Base-by-base conservation (phyloP, 2,888 invertebrate genomes). In the Melanchra persicariae region DNA sequence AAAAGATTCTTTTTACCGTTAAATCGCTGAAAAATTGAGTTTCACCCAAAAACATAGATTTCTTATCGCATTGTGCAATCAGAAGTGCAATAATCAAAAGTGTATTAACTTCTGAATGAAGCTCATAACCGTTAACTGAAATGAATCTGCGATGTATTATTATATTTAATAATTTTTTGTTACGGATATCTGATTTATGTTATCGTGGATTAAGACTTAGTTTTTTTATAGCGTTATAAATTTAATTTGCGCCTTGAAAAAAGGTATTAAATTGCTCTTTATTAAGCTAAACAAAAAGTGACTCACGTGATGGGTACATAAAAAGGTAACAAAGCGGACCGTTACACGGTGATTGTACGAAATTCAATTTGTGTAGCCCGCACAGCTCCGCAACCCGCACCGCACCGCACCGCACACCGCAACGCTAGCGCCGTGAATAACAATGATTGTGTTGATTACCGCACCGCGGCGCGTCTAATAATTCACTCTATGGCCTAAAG, bases 391-490 rank as follows among this genome's bases (percentile, higher is more conserved):
- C 70, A 45, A 5, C 15, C 63, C 19, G 24, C 60, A 45, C 63
- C 15, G 30, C 60, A 0, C 43, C 59, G 58, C 30, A 45, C 71
- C 57, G 57, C 62, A 26, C 54, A 57, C 85, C 89, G 90, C n/a
- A 92, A 91, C 90, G 92, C 90, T 86, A 88, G 87, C 89, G 88
- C 88, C 85, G 87, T 88, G 92, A 90, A 92, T 93, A 95, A 95
- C 93, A 95, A 95, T 95, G 94, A 95, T 95, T 94, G 86, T 89
- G 90, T 91, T 90, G 95, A 95, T 95, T 94, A 94, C 94, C 90
- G 91, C 90, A 89, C 89, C 87, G 90, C 90, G 90, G 89, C 91
- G 90, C 90, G 90, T 92, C 93, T 95, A 95, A 95, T 96, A 95
- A 95, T 95, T 96, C 95, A 95, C 94, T 95, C 91, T 90, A 91